Evolutionary conservation across 2,113 vertebrate genomes (phyloP).

Genomic region (Syrrhaptes paradoxus): DNA sequence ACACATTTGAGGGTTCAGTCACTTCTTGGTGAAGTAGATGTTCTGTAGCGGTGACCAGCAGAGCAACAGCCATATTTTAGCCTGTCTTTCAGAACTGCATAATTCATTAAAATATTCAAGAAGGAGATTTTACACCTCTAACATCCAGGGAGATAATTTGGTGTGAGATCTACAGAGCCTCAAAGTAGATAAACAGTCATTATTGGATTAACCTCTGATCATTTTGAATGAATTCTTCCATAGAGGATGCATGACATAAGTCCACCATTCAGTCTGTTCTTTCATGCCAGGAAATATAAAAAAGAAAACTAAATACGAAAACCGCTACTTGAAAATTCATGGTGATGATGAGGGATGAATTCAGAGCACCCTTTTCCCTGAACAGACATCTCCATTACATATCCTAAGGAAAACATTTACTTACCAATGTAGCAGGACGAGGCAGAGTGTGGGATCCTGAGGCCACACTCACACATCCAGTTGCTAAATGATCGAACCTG

Average conservation of each 20-base stretch:
- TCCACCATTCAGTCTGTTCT: not conserved
- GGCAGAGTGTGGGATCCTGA: not conserved
- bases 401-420: not conserved
- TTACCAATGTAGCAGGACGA: not conserved
- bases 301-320: not conserved
- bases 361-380: not conserved
- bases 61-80: not conserved
- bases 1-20: not conserved
- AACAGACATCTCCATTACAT: not conserved
- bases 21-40: not conserved
- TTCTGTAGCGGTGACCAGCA: not conserved
- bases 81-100: not conserved
- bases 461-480: not conserved
- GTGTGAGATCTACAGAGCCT: not conserved
- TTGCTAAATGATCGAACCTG: not conserved
- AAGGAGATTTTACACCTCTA: not conserved
- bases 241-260: not conserved
- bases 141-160: not conserved
- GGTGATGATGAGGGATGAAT: not conserved
- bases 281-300: not conserved
- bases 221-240: not conserved
- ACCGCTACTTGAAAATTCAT: not conserved
- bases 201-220: not conserved
- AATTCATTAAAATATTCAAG: not conserved
- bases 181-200: not conserved